A percentile compares a stretch with the other conserved stretches of the same genome.
phyloP scores from a whole-genome alignment of 2,888 invertebrate species.

The Theristus sp. region DNA sequence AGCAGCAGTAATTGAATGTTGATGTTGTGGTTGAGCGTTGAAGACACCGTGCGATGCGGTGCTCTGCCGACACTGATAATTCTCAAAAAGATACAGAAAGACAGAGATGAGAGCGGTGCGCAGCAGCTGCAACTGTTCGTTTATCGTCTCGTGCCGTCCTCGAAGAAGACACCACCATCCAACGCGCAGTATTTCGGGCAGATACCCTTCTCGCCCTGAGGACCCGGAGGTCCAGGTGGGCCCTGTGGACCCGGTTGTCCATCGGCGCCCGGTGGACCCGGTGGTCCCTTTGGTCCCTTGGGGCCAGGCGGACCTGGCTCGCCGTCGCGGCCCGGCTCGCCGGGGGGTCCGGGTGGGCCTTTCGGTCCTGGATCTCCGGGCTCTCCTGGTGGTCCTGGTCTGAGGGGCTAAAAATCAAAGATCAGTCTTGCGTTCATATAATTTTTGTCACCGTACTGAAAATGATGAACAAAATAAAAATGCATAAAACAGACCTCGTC shows the following conservation, averaged over 20 bases:
- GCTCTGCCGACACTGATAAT: too few species aligned
- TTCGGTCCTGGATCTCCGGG: constrained; percentile 10
- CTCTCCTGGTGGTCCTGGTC: constrained; percentile 1
- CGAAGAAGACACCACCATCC: constrained; percentile 4
- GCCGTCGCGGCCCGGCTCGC: constrained; percentile 13
- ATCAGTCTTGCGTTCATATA: neutral
- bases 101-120: too few species aligned
- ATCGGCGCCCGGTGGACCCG: constrained; percentile 8
- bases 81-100: too few species aligned
- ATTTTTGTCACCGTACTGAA: neutral
- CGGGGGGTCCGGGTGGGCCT: constrained; percentile 16
- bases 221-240: constrained; percentile 6
- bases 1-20: too few species aligned
- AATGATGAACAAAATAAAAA: neutral
- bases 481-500: neutral
- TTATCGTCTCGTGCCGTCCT: constrained; percentile 1
- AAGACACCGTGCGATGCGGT: too few species aligned
- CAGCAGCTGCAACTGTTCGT: too few species aligned
- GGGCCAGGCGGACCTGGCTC: constrained; percentile 9
- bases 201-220: constrained; percentile 3
- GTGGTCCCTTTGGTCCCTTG: neutral
- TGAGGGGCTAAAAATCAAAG: constrained; percentile 1
- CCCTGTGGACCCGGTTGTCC: constrained; percentile 7
- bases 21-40: too few species aligned
- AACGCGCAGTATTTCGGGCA: constrained; percentile 4